Conservation (phyloP, 2,797 vertebrate species). For the Gadopsis bispinosus region DNA sequence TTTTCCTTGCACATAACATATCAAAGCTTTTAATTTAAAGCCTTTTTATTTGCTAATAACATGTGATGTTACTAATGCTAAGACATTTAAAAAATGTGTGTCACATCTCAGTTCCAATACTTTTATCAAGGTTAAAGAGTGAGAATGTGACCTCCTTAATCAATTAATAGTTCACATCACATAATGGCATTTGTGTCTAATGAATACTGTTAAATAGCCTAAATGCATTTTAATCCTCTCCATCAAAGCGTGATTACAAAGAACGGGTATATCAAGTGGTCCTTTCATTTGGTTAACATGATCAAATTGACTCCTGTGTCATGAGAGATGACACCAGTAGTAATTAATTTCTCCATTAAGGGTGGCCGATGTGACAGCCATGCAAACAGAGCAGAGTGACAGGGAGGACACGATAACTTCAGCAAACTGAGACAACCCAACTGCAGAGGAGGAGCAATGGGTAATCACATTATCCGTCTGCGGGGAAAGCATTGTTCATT, state of each 20-base stretch:
- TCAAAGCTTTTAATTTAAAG: neutral
- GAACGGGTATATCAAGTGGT: slow-evolving; percentile 80
- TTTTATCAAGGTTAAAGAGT: slow-evolving; percentile 80
- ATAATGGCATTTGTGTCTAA: slow-evolving; percentile 76
- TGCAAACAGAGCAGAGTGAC: slow-evolving; percentile 83
- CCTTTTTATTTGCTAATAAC: neutral
- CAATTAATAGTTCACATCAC: slow-evolving; percentile 77
- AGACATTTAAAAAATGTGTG: neutral
- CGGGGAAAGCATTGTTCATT: slow-evolving; percentile 85
- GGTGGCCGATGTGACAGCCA: slow-evolving; percentile 83
- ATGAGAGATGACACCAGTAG: slow-evolving; percentile 82
- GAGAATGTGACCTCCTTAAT: slow-evolving; percentile 72
- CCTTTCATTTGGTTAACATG: slow-evolving; percentile 85
- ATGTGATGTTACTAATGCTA: neutral
- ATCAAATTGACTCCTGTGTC: slow-evolving; percentile 86
- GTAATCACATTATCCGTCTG: slow-evolving; percentile 87
- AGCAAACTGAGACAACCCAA: slow-evolving; percentile 79
- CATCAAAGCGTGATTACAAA: slow-evolving; percentile 82
- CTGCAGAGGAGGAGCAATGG: slow-evolving; percentile 80
- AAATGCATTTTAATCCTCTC: slow-evolving; percentile 81
- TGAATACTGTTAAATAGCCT: slow-evolving; percentile 81
- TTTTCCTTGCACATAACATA: neutral
- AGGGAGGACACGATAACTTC: slow-evolving; percentile 80
- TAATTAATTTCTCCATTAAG: slow-evolving; percentile 89
- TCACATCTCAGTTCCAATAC: slow-evolving; percentile 68